Evolutionary conservation across 2,888 invertebrate genomes (phyloP), one percentile per base, ranked within the genome.

Genomic region (Drosophila nr. fundita): DNA sequence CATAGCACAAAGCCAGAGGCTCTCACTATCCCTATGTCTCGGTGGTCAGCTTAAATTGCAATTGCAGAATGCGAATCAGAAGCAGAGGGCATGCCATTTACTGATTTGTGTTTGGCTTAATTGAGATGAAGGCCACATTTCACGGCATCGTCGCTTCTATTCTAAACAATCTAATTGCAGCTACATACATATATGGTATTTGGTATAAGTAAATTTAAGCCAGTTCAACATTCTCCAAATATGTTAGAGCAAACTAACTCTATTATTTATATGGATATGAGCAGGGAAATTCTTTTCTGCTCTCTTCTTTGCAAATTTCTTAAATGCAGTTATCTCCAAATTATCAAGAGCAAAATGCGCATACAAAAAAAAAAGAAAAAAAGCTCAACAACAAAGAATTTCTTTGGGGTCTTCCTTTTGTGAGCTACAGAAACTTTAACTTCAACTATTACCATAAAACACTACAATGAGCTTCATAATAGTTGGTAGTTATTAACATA

Each of bases 401-500:
- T 76, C 70, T 66, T 68, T 73, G 66, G 58, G 59, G 64, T 62
- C 64, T 68, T 50, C 57, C 30, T 70, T 24, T 68, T 52, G n/a
- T 36, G 40, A 60, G 42, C 32, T 10, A 18, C 30, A 27, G 27
- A 54, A 54, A 63, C n/a, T 64, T 45, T 29, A 68, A 45, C 65
- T 71, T 64, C 50, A 63, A 34, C 63, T 62, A 60, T 72, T 60
- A 29, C 52, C 62, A 64, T 74, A 66, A 82, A 69, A 73, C 49
- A 75, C 68, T 55, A 70, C 70, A 89, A 80, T 89, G 78, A 83
- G 74, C 76, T 74, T 69, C 66, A 74, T 77, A 77, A 79, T 84
- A 83, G 89, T 78, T 85, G 58, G 40, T 53, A 83, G 73, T 73
- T 90, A 88, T 86, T 86, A 78, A 71, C 82, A 82, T 83, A 80